A percentile compares a stretch with the other conserved stretches of the same genome.
phyloP scores from a whole-genome alignment of 1,140 invertebrate species.

The Halesus radiatus region DNA sequence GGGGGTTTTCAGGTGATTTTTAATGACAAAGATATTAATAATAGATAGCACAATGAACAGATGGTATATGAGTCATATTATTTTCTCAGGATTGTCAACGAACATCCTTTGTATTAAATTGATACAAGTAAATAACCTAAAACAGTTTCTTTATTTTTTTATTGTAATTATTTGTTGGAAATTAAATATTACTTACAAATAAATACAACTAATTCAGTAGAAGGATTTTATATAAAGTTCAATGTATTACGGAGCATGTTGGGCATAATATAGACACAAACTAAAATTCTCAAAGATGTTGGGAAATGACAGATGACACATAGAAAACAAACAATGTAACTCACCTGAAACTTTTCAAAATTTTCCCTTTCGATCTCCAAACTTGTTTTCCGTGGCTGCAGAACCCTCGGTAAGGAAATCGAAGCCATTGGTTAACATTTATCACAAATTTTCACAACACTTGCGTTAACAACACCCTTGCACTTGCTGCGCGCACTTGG shows the following conservation, averaged over 20 bases:
- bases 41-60: no score
- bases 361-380: conserved; percentile 81
- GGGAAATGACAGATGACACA: conserved; percentile 44
- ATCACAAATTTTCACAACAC: conserved; percentile 33
- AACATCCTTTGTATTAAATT: no score
- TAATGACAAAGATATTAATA: no score
- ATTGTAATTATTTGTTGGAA: no score
- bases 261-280: conserved; percentile 11
- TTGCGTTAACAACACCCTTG: conserved; percentile 29
- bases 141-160: no score
- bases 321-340: conserved; percentile 23
- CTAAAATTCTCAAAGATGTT: not conserved
- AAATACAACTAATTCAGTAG: not conserved
- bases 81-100: no score
- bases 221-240: not conserved
- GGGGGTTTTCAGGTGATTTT: no score
- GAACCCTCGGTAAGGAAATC: conserved; percentile 78
- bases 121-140: no score
- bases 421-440: conserved; percentile 74
- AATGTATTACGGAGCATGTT: not conserved
- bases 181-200: no score
- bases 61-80: no score
- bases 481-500: not conserved
- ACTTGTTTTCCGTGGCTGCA: conserved; percentile 80
- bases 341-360: conserved; percentile 84